Conservation (phyloP, 2,888 invertebrate genomes). For the Cephalotes varians region DNA sequence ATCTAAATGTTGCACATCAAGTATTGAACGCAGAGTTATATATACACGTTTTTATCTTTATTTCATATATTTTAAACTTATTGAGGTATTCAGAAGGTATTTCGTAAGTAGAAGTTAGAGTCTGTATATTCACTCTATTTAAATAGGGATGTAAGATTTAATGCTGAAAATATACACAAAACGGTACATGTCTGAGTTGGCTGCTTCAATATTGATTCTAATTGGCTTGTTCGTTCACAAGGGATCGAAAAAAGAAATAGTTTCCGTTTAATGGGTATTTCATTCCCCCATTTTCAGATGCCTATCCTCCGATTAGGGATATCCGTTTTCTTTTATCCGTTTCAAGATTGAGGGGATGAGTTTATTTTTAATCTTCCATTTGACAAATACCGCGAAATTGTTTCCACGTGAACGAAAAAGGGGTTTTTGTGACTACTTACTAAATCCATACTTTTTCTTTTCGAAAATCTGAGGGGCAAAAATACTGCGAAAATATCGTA, state of each 20-base stretch:
- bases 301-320: slow-evolving; percentile 27
- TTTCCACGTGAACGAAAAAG: slow-evolving; percentile 29
- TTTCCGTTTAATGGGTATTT: slow-evolving; percentile 43
- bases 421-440: too few species aligned
- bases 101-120: neutral
- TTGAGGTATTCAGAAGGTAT: neutral
- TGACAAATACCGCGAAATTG: slow-evolving; percentile 35
- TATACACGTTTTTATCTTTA: neutral
- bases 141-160: neutral
- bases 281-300: slow-evolving; percentile 16
- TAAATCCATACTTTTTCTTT: slow-evolving; percentile 3
- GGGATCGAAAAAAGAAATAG: slow-evolving; percentile 40
- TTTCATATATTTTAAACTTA: neutral
- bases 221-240: slow-evolving; percentile 48
- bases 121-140: neutral
- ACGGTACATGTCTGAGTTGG: neutral
- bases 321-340: slow-evolving; percentile 19
- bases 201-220: slow-evolving; percentile 54
- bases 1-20: neutral
- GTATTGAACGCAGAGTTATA: neutral
- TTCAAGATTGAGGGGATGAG: slow-evolving; percentile 11
- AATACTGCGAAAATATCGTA: slow-evolving; percentile 17
- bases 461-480: neutral
- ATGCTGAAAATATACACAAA: neutral
- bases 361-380: slow-evolving; percentile 42